Base-by-base conservation (phyloP, 1,140 invertebrate species). In the Zaprionus kolodkinae region DNA sequence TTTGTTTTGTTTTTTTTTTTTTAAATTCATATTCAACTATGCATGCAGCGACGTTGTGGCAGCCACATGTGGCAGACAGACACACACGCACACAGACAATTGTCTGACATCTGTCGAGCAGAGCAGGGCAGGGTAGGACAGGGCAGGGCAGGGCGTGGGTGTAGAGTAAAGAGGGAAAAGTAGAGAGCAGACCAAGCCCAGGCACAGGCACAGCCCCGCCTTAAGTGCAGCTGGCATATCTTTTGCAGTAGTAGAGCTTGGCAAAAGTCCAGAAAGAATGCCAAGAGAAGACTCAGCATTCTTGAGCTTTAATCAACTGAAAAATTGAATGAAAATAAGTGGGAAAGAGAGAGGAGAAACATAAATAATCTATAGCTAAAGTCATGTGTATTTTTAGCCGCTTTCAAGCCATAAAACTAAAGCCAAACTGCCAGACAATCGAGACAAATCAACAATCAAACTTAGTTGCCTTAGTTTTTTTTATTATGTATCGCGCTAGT, bases 21-120 rank as follows among this genome's bases (percentile, higher is more conserved):
- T 21, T 21, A 21, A 21, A 21, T 50, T 50, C 45, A 50, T 50
- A 50, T 50, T 50, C 45, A 50, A 50, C 45, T 50, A 50, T 50
- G 45, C 45, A 50, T 50, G 45, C 10, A 30, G 27, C 6, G 9
- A 7, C 21, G 45, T 25, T 21, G 15, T 50, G 45, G 45, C 45
- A 50, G 17, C 45, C 45, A 50, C 21, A 50, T 50, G 45, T 50
- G 45, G 15, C 45, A 30, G 3, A 30, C 27, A 30, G 45, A 9
- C 45, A 30, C 27, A 30, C 27, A 30, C n/a, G n/a, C 27, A 50
- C 45, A 25, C 45, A 50, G 45, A 45, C 45, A 50, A 50, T 50
- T 50, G 45, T 50, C 45, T 50, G 45, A 50, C 45, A 50, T 50
- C 45, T 50, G 45, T 50, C 45, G 27, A 0, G 27, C 6, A 30